Conservation (phyloP, 2,888 invertebrate genomes). For the Creontiades dilutus region DNA sequence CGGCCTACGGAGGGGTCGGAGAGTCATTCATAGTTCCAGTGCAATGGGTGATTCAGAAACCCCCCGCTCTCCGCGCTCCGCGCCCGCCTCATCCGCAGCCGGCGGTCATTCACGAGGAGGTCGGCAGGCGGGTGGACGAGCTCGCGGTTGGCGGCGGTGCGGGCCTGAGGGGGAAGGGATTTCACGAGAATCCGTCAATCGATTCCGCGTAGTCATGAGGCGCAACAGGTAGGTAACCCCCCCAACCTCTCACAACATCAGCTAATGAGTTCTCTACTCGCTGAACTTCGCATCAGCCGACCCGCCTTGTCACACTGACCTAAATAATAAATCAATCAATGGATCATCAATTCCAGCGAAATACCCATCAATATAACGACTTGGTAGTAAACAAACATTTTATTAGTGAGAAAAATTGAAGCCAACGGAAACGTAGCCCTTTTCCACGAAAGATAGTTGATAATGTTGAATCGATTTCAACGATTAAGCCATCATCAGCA, state of each 20-base stretch:
- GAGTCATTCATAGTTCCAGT: constrained; percentile 45
- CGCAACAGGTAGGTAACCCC: not conserved
- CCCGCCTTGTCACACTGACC: not conserved
- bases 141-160: not conserved
- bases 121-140: not conserved
- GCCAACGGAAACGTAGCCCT: too few relatives aligned
- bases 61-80: not conserved
- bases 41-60: constrained; percentile 18
- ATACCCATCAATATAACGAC: too few relatives aligned
- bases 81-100: not conserved
- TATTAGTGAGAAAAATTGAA: too few relatives aligned
- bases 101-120: not conserved
- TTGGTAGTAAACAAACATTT: too few relatives aligned
- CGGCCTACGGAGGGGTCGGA: not conserved
- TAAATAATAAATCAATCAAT: not conserved
- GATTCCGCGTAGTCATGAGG: constrained; percentile 23
- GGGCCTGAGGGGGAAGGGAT: not conserved
- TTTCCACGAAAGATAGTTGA: too few relatives aligned
- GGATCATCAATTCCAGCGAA: not conserved
- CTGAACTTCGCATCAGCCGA: not conserved
- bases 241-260: not conserved
- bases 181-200: constrained; percentile 11
- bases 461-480: too few relatives aligned
- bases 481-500: too few relatives aligned
- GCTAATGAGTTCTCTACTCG: too few relatives aligned